Evolutionary conservation across 2,113 vertebrate species (phyloP), one percentile per base, ranked within the genome.

Genomic region (Ascaphus truei): DNA sequence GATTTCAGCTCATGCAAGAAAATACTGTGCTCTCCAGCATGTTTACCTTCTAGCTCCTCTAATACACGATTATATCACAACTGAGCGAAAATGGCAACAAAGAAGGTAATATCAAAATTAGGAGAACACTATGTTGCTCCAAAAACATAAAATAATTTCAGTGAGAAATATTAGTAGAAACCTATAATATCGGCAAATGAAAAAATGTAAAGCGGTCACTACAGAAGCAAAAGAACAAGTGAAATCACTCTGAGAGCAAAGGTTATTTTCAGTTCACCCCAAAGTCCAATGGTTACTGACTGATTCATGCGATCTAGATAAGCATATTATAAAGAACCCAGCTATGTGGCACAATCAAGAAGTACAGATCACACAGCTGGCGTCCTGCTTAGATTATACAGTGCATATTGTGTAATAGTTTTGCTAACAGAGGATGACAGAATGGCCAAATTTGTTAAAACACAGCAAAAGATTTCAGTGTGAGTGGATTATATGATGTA

Each of bases 391-490:
- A 68, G 52, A 75, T 78, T 68, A 65, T 80, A 72, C 58, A 85
- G 84, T 85, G 83, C 80, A 81, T 77, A 48, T 50, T 18, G 22
- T 50, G 39, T 77, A 79, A 83, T 5, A 34, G 27, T n/a, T n/a
- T n/a, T 11, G 31, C 34, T 57, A 86, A 88, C 89, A 68, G 77
- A 89, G 57, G 71, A 76, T 34, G 78, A 68, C n/a, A 80, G 80
- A 78, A 77, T 73, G 78, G 62, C 81, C 78, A 81, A 81, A 86
- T 81, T 83, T 82, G 80, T 84, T 88, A 76, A 85, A 89, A 88
- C 82, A 76, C 72, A 79, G 78, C 11, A 43, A 53, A 81, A 81
- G 73, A 74, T 80, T 83, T 77, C 84, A 79, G 71, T 81, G 76
- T 79, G 77, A 76, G 80, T 78, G 48, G 73, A 59, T 77, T 75